Conservation (phyloP, 1,140 invertebrate genomes). For the Drosophila chauvacae region DNA sequence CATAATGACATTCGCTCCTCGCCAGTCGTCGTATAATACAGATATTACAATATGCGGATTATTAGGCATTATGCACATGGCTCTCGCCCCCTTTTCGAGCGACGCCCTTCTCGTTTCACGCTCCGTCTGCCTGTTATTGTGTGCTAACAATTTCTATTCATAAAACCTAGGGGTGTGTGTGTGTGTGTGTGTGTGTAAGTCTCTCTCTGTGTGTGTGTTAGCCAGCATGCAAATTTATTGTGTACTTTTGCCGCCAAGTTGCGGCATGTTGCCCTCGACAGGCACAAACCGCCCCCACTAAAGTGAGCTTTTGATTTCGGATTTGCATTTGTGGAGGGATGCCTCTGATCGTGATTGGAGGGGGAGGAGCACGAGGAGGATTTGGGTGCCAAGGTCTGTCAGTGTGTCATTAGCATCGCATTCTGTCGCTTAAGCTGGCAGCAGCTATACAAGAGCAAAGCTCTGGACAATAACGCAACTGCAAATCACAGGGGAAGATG, state of each 20-base stretch:
- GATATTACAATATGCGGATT: slow-evolving; percentile 82
- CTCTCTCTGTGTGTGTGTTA: slow-evolving; percentile 24
- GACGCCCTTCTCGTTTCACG: slow-evolving; percentile 21
- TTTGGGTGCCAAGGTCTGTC: slow-evolving; percentile 75
- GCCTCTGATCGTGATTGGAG: slow-evolving; percentile 7
- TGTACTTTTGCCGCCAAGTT: slow-evolving; percentile 75
- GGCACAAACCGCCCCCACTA: slow-evolving; percentile 11
- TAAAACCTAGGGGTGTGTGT: slow-evolving; percentile 43
- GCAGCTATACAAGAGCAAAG: slow-evolving; percentile 1
- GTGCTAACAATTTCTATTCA: slow-evolving; percentile 82
- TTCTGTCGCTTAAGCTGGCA: slow-evolving; percentile 41
- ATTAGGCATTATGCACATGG: slow-evolving; percentile 79
- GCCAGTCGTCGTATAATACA: slow-evolving; percentile 69
- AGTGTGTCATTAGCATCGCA: slow-evolving; percentile 68
- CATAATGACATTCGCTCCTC: slow-evolving; percentile 71
- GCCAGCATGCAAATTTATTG: slow-evolving; percentile 80
- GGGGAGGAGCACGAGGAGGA: slow-evolving; percentile 3
- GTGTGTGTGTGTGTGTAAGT: slow-evolving; percentile 3
- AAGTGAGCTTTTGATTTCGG: slow-evolving; percentile 70
- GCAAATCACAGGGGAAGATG: not conserved
- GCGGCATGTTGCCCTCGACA: slow-evolving; percentile 53
- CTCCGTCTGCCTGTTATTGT: slow-evolving; percentile 54
- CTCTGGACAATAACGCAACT: not conserved
- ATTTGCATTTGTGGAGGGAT: slow-evolving; percentile 66
- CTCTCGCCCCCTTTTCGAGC: not conserved